Percentiles rank a stretch among this genome's conserved stretches.
Evolutionary conservation across 2,797 vertebrate species (phyloP).

Genomic region (Poeciliopsis presidionis): DNA sequence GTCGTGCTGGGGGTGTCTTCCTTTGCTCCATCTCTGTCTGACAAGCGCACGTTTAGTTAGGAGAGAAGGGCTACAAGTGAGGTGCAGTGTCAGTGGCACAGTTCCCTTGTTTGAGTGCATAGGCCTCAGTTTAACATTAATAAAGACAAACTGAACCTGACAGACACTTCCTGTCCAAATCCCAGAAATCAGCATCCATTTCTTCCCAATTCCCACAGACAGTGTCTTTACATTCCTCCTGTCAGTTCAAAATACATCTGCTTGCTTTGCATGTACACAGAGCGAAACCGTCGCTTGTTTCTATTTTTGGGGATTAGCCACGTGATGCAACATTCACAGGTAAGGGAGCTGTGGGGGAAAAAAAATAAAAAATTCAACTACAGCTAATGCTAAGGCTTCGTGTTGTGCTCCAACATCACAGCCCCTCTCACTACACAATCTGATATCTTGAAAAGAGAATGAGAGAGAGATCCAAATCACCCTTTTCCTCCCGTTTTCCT

Average conservation of each 20-base stretch:
- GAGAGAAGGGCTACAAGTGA: slow-evolving; percentile 54
- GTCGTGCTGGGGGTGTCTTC: slow-evolving; percentile 25
- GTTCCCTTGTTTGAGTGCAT: slow-evolving; percentile 62
- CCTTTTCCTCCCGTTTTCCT: slow-evolving; percentile 30
- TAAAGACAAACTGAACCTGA: slow-evolving; percentile 55
- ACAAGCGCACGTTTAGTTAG: slow-evolving; percentile 41
- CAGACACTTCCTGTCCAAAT: slow-evolving; percentile 31
- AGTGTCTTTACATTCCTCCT: slow-evolving; percentile 79
- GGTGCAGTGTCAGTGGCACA: slow-evolving; percentile 63
- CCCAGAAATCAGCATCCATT: slow-evolving; percentile 29
- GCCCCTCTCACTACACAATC: slow-evolving; percentile 59
- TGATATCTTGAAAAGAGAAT: slow-evolving; percentile 54
- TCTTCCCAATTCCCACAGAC: slow-evolving; percentile 50
- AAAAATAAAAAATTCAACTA: slow-evolving; percentile 19
- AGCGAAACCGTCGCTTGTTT: slow-evolving; percentile 63
- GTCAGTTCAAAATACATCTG: slow-evolving; percentile 77
- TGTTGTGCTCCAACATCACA: slow-evolving; percentile 48
- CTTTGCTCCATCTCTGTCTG: slow-evolving; percentile 47
- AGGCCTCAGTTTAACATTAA: slow-evolving; percentile 73
- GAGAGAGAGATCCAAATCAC: slow-evolving; percentile 10
- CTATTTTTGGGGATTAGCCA: slow-evolving; percentile 73
- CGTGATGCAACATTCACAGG: slow-evolving; percentile 69
- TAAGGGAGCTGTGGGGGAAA: slow-evolving; percentile 43
- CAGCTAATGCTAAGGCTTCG: slow-evolving; percentile 65
- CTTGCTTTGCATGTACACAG: slow-evolving; percentile 53